Base-by-base conservation (phyloP, 2,113 vertebrate species). In the Cyprinus carpio region DNA sequence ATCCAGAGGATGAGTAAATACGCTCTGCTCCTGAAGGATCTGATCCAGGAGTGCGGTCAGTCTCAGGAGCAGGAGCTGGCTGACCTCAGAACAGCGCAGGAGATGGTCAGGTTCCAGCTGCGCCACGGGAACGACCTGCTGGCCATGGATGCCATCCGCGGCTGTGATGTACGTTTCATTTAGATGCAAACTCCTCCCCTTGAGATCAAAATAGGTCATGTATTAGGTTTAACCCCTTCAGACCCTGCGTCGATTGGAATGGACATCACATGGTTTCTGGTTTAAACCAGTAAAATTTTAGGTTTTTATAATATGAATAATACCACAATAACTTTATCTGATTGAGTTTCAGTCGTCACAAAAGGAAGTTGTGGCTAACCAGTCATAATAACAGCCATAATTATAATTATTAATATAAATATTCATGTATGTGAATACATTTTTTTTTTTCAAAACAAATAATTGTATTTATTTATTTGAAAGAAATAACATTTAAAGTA, bases 1-100 rank as follows among this genome's bases (percentile, higher is more conserved):
- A 97, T 99, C 87, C 98, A 99, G 91, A 94, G 97, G 84, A 99
- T 99, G 97, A 97, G 97, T 92, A 99, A 99, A 91, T 99, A 99
- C 0, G 97, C 97, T 0, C 92, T 99, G 78, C 92, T 99, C 65
- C 95, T 99, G 13, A 98, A 97, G 92, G 97, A 99, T 89, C 94
- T 99, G 90, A 97, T 96, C n/a, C 97, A 97, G 90, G 96, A 98
- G 92, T 98, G 96, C n/a, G 91, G 93, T 0, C 95, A 96, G 84
- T 94, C 95, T 0, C 95, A 96, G 69, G 92, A 93, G 88, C 97
- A 96, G 91, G 97, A 99, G 92, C 93, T 99, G 82, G 92, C 89
- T 5, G 96, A 96, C 84, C 96, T 99, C 69, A 93, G 89, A 69
- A 96, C 96, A 0, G 97, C 97, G 7, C 96, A 97, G 89, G 97